phyloP scores from a whole-genome alignment of 2,113 vertebrate species.

The Oreochromis spilurus region DNA sequence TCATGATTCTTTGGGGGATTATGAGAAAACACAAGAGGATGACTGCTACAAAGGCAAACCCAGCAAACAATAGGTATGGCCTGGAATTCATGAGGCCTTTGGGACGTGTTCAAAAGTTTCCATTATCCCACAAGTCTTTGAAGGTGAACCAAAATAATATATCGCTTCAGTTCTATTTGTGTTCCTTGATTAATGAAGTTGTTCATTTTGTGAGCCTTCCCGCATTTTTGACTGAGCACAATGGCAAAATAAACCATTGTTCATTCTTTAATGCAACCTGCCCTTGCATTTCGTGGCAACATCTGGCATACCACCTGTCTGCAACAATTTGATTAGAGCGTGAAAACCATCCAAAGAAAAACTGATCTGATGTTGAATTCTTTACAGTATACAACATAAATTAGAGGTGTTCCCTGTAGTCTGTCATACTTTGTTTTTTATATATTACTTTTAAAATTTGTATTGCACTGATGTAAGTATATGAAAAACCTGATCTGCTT shows the following conservation, averaged over 20 bases:
- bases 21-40: not conserved
- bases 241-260: not conserved
- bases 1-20: slow-evolving; percentile 13
- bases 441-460: not conserved
- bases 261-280: slow-evolving; percentile 6
- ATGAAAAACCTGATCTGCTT: not conserved
- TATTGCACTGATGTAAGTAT: not conserved
- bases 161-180: not conserved
- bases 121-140: not conserved
- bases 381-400: not conserved
- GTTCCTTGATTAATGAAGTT: not conserved
- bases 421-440: not conserved
- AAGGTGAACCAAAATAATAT: not conserved
- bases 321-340: not conserved
- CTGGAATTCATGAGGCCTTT: slow-evolving; percentile 17
- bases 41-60: slow-evolving; percentile 30
- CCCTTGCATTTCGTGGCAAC: not conserved
- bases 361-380: not conserved
- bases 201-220: not conserved
- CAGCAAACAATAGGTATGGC: not conserved
- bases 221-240: not conserved
- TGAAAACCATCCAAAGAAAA: not conserved
- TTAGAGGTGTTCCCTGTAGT: not conserved
- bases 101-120: not conserved
- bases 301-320: slow-evolving; percentile 5